Evolutionary conservation across 2,888 invertebrate genomes (phyloP), one percentile per base, ranked within the genome.

Genomic region (Teleiodes luculella): DNA sequence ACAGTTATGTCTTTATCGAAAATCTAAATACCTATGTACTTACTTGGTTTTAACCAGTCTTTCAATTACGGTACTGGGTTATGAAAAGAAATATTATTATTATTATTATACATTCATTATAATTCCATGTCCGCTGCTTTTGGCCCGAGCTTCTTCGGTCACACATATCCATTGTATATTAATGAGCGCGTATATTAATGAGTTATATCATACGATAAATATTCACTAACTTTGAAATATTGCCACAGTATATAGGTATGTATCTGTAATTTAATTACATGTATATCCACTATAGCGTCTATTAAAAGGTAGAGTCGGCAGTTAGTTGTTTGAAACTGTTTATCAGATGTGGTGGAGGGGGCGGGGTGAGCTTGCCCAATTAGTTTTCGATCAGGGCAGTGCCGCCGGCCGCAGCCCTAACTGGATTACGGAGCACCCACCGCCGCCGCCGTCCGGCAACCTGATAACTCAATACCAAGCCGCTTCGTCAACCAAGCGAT

Each of bases 331-430:
- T 50, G 11, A n/a, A 37, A 10, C 41, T 8, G 16, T 24, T 39
- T 39, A 47, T 30, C 18, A 33, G 35, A 18, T 69, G 69, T 64
- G 74, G 71, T 70, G 63, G n/a, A 37, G 43, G 33, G n/a, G 66
- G 70, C 68, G 77, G 82, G 80, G 80, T 83, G 76, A 80, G 72
- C 70, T 71, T 71, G 76, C 72, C 74, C 83, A 86, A 86, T 86
- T 87, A 86, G 66, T 72, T 80, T 82, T 83, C 83, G 84, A 87
- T 86, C 82, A 83, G 78, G 65, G 65, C 71, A 64, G 63, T 56
- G 71, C 69, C 70, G 69, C 59, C 66, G 66, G 66, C 53, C 30
- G 50, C 75, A 79, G 81, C 75, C 80, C 80, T 45, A 24, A 28
- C 43, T n/a, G 43, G 24, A 43, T 28, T 28, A 43, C 24, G 24